These are phyloP conservation scores for Ctenomys sociabilis DNA, from an alignment of 2,113 vertebrate species.

Conservation along the genomic window DNA sequence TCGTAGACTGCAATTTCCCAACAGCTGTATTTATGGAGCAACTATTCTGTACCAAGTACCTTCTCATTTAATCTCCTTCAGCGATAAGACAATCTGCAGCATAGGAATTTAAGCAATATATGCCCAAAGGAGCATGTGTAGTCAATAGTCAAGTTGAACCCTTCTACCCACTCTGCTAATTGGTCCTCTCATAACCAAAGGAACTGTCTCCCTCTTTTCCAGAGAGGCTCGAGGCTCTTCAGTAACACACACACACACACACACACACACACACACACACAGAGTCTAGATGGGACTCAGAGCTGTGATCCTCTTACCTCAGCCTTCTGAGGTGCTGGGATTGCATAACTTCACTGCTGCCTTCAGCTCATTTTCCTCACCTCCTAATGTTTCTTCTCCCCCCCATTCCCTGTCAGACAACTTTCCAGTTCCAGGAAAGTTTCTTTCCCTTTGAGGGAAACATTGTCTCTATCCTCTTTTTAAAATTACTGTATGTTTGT, in stretches of 20 bases:
- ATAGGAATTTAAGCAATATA: neutral
- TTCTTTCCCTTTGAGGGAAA: neutral
- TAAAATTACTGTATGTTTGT: neutral
- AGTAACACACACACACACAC: too few species aligned
- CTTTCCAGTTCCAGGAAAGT: neutral
- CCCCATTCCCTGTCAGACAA: neutral
- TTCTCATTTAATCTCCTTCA: constrained; percentile 18
- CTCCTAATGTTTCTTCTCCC: neutral
- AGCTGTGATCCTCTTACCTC: neutral
- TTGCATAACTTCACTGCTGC: neutral
- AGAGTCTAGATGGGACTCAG: neutral
- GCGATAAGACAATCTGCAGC: neutral
- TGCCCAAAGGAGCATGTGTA: neutral
- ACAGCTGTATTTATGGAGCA: neutral
- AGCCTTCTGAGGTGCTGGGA: neutral
- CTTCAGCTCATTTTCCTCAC: neutral
- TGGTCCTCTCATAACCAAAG: neutral
- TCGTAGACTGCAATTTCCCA: neutral
- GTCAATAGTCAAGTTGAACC: neutral
- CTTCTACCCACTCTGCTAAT: neutral
- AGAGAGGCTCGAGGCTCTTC: neutral
- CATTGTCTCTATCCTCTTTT: neutral
- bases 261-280: too few species aligned
- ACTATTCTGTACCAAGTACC: neutral
- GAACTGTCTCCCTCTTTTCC: neutral